A percentile compares a stretch with the other conserved stretches of the same genome.
Evolutionary conservation across 2,888 invertebrate genomes (phyloP).

Genomic region (Morinoia aosen): DNA sequence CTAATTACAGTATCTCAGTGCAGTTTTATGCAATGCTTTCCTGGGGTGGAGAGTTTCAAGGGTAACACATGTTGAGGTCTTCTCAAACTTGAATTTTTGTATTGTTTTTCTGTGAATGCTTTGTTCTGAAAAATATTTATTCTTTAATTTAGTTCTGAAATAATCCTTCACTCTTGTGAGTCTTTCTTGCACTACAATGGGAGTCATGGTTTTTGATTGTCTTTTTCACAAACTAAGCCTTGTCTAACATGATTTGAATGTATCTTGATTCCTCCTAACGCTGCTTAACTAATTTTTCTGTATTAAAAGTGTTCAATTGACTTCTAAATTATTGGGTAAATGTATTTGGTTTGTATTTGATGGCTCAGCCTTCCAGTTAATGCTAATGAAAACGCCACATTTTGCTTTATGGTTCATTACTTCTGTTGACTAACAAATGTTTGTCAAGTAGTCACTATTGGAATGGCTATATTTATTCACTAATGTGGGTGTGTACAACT

Average conservation of each 20-base stretch:
- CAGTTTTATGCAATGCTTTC: not conserved
- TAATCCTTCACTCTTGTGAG: too few species aligned
- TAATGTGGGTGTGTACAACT: not conserved
- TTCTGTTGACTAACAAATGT: not conserved
- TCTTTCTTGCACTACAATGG: too few species aligned
- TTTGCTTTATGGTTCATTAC: not conserved
- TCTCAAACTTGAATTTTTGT: not conserved
- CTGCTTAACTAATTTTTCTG: too few species aligned
- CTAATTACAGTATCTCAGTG: not conserved
- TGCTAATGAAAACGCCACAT: not conserved
- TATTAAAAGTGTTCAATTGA: not conserved
- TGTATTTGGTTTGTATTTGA: not conserved
- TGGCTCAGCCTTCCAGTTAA: not conserved
- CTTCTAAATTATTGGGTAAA: not conserved
- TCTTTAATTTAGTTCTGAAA: not conserved
- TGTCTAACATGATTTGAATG: too few species aligned
- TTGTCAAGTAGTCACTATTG: not conserved
- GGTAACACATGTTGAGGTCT: not conserved
- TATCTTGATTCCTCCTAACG: too few species aligned
- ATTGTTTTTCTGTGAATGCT: not conserved
- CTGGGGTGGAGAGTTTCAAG: not conserved
- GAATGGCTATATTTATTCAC: not conserved
- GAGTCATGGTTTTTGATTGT: too few species aligned
- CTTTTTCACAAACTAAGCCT: too few species aligned
- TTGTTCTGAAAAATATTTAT: too few species aligned